phyloP scores from a whole-genome alignment of 2,797 vertebrate genomes.

The Onychomys arenicola region DNA sequence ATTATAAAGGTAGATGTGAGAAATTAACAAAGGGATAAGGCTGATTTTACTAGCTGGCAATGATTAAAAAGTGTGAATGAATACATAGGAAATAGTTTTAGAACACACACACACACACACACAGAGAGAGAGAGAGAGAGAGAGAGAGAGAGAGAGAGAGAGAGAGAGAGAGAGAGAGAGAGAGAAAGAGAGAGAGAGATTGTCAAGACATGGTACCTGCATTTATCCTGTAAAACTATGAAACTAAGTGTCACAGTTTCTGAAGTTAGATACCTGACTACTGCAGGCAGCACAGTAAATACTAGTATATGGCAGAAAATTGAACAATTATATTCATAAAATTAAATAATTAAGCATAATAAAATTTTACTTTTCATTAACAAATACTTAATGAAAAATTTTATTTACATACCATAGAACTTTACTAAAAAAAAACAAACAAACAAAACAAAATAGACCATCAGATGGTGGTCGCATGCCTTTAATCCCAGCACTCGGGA shows the following conservation, averaged over 20 bases:
- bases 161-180: no score
- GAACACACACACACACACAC: not conserved
- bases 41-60: not conserved
- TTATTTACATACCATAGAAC: not conserved
- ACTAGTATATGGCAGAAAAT: not conserved
- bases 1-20: not conserved
- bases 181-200: no score
- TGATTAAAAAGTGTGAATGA: not conserved
- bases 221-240: not conserved
- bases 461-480: no score
- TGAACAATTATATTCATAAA: not conserved
- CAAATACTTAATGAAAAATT: not conserved
- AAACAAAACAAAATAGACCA: no score
- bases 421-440: not conserved
- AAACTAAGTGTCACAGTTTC: not conserved
- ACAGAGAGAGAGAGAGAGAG: no score
- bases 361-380: not conserved
- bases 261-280: not conserved
- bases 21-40: constrained; percentile 24
- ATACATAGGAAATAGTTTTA: not conserved
- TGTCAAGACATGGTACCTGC: constrained; percentile 3
- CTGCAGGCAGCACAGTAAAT: not conserved
- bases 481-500: no score
- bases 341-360: not conserved
- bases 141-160: no score